Percentiles rank a stretch among this genome's conserved stretches.
phyloP scores from a whole-genome alignment of 2,797 vertebrate genomes.

The Microchirus variegatus region DNA sequence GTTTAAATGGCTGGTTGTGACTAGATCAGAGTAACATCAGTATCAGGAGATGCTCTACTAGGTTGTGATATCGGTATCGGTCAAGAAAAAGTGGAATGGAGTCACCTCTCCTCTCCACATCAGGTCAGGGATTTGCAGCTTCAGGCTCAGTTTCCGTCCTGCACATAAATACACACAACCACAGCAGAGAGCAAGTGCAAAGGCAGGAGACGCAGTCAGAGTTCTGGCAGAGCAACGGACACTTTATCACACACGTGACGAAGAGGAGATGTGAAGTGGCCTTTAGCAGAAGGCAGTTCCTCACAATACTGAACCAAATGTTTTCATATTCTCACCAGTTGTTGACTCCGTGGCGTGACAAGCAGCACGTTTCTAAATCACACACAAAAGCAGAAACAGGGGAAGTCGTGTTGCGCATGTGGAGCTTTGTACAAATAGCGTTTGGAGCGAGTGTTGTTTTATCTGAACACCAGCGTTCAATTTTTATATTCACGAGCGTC shows the following conservation, averaged over 20 bases:
- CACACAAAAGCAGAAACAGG: neutral
- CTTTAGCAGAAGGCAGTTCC: constrained; percentile 4
- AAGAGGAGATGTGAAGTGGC: constrained; percentile 6
- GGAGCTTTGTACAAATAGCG: no score
- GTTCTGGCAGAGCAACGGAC: constrained; percentile 15
- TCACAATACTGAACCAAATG: constrained; percentile 4
- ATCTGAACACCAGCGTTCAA: constrained; percentile 12
- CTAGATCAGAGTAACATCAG: no score
- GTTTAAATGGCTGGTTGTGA: no score
- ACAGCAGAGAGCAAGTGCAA: constrained; percentile 8
- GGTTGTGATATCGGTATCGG: no score
- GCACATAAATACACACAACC: constrained; percentile 8
- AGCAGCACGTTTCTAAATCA: constrained; percentile 5
- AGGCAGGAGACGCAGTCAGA: constrained; percentile 10
- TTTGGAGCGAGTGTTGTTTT: no score
- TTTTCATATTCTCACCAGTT: constrained; percentile 25
- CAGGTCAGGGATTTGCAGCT: constrained; percentile 1
- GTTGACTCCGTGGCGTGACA: constrained; percentile 18
- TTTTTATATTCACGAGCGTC: constrained; percentile 35
- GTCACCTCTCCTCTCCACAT: neutral
- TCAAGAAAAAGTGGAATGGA: no score
- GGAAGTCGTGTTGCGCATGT: constrained; percentile 30
- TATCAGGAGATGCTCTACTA: no score
- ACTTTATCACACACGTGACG: neutral
- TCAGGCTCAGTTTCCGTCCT: neutral